A percentile compares a stretch with the other conserved stretches of the same genome.
These are phyloP conservation scores for Crypturellus undulatus DNA, from an alignment of 2,113 vertebrate genomes.

Conservation along the genomic window DNA sequence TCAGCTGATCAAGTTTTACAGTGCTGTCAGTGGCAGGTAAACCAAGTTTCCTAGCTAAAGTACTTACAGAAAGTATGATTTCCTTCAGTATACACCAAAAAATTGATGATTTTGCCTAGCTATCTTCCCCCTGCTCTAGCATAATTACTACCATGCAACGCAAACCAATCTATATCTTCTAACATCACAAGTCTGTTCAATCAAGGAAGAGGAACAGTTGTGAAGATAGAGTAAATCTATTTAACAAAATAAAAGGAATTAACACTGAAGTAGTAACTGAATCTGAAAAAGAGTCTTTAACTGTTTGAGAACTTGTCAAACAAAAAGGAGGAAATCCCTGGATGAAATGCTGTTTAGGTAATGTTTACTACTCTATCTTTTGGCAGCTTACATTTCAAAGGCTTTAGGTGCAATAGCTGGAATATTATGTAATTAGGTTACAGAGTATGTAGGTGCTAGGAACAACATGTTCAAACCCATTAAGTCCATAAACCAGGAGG, in stretches of 20 bases:
- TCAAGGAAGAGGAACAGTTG: neutral
- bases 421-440: neutral
- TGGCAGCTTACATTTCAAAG: constrained; percentile 1
- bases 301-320: neutral
- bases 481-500: neutral
- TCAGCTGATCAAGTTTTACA: neutral
- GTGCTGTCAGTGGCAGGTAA: neutral
- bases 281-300: neutral
- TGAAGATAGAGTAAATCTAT: neutral
- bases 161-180: neutral
- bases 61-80: neutral
- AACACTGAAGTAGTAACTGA: neutral
- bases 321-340: neutral
- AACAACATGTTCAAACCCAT: neutral
- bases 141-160: neutral
- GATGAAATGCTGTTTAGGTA: neutral
- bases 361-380: neutral
- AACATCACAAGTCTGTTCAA: neutral
- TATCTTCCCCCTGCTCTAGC: constrained; percentile 4
- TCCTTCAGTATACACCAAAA: neutral
- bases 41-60: constrained; percentile 8
- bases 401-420: neutral
- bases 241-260: neutral
- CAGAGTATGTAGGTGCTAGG: neutral
- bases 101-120: neutral